Conservation (phyloP, 2,113 vertebrate genomes). For the Anser brachyrhynchus region DNA sequence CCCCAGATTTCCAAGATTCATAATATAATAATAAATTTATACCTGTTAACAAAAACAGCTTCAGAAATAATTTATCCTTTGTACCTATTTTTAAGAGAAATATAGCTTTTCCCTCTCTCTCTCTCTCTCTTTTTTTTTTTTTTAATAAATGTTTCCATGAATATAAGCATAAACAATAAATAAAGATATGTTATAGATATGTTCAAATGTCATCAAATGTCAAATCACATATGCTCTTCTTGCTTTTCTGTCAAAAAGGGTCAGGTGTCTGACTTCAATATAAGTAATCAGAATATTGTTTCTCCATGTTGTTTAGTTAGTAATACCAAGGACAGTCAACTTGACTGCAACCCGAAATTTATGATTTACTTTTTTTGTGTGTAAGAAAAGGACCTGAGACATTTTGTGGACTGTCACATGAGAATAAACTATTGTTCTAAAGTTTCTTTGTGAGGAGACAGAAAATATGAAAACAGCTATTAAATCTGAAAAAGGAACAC, state of each 20-base stretch:
- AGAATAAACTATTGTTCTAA: neutral
- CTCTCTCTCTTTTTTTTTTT: neutral
- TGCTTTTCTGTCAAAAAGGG: neutral
- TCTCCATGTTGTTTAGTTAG: neutral
- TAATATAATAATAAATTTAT: neutral
- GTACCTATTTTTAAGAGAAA: neutral
- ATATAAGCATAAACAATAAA: accelerated
- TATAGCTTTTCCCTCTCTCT: neutral
- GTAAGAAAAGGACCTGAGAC: neutral
- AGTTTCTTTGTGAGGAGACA: neutral
- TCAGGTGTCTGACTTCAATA: neutral
- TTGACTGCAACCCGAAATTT: neutral
- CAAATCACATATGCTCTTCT: neutral
- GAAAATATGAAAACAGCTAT: neutral
- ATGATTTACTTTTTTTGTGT: neutral
- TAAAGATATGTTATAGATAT: neutral
- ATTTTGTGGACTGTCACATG: neutral
- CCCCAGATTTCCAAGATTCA: neutral
- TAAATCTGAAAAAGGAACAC: neutral
- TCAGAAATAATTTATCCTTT: neutral
- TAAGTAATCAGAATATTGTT: neutral
- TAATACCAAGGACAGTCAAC: accelerated
- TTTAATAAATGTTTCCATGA: neutral
- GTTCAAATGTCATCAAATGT: accelerated
- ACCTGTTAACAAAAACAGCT: accelerated